phyloP scores from a whole-genome alignment of 2,888 invertebrate genomes.

The Eupsilia transversa region DNA sequence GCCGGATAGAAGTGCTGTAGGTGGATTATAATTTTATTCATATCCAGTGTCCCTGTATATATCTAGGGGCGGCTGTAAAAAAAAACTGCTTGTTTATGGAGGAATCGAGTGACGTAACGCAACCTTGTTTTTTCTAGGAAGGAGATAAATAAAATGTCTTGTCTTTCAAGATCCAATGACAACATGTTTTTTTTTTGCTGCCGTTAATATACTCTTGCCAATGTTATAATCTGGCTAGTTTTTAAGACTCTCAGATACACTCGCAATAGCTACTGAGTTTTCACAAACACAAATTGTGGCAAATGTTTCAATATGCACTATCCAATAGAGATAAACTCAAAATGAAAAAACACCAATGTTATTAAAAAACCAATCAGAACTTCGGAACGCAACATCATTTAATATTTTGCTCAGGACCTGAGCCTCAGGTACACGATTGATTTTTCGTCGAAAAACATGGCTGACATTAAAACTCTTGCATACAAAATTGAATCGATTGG shows the following conservation, averaged over 20 bases:
- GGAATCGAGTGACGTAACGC: conserved; percentile 40
- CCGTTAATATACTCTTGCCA: not conserved
- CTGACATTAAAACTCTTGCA: conserved; percentile 23
- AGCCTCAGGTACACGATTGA: conserved; percentile 36
- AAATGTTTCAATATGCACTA: not conserved
- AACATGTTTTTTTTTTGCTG: conserved; percentile 15
- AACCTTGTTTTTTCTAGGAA: conserved; percentile 30
- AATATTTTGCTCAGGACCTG: conserved; percentile 46
- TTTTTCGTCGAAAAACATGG: conserved; percentile 37
- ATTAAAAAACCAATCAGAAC: conserved; percentile 33
- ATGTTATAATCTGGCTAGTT: not conserved
- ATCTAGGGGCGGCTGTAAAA: conserved; percentile 30
- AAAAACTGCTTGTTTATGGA: conserved; percentile 29
- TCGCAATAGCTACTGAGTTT: not conserved
- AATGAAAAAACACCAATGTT: conserved; percentile 8
- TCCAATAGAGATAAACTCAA: not conserved
- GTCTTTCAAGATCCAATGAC: conserved; percentile 1
- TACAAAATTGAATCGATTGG: conserved; percentile 16
- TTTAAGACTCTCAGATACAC: not conserved
- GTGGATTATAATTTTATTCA: conserved; percentile 55
- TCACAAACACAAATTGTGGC: not conserved
- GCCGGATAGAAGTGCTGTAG: conserved; percentile 55
- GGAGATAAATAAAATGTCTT: conserved; percentile 9
- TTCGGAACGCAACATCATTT: conserved; percentile 20
- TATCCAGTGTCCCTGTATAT: conserved; percentile 34